Evolutionary conservation across 1,140 invertebrate genomes (phyloP).

Genomic region (Bombyx mori): DNA sequence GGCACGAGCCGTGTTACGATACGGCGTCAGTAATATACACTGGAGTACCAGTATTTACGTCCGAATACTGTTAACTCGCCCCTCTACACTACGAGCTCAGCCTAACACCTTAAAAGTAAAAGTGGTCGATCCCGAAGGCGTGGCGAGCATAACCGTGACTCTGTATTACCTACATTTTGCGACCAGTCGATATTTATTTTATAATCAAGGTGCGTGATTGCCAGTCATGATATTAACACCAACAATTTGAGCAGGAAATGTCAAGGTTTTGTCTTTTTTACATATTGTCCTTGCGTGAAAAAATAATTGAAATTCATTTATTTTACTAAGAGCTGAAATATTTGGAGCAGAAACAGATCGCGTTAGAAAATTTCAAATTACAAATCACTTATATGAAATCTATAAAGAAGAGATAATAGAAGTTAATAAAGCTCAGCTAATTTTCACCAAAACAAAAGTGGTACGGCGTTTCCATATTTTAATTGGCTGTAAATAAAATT

Average conservation of each 20-base stretch:
- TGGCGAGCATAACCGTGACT: constrained; percentile 34
- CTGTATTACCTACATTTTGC: constrained; percentile 15
- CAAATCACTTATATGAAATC: too few relatives aligned
- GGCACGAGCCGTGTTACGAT: constrained; percentile 27
- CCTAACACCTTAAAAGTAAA: constrained; percentile 53
- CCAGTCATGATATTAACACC: constrained; percentile 11
- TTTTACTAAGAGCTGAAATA: too few relatives aligned
- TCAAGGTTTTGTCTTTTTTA: constrained; percentile 17
- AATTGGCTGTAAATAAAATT: too few relatives aligned
- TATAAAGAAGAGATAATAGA: too few relatives aligned
- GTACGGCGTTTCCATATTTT: too few relatives aligned
- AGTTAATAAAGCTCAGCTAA: too few relatives aligned
- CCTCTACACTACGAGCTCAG: constrained; percentile 31
- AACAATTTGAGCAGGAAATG: constrained; percentile 16
- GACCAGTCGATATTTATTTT: constrained; percentile 9
- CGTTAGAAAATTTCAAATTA: too few relatives aligned
- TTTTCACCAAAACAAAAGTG: too few relatives aligned
- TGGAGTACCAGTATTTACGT: constrained; percentile 29
- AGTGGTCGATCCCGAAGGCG: constrained; percentile 57
- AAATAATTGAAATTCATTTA: neutral
- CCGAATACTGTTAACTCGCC: constrained; percentile 32
- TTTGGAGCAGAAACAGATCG: too few relatives aligned
- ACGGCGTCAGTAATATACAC: constrained; percentile 35
- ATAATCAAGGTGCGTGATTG: constrained; percentile 22
- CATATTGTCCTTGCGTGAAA: constrained; percentile 7